phyloP scores from a whole-genome alignment of 2,113 vertebrate genomes.

The Python bivittatus region DNA sequence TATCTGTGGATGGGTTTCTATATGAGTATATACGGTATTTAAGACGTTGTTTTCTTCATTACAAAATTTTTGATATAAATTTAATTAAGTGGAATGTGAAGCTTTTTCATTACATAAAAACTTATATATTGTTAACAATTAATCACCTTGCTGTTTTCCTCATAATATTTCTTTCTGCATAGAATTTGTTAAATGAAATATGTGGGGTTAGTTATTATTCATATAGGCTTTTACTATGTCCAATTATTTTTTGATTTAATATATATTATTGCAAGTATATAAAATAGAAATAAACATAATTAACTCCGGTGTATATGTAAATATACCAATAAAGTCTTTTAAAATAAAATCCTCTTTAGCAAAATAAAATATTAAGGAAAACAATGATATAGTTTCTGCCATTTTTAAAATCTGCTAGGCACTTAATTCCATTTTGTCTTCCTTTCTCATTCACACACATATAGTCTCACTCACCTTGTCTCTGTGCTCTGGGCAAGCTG shows the following conservation, averaged over 20 bases:
- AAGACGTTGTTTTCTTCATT: not conserved
- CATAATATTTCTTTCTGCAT: too few relatives aligned
- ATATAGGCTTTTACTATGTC: not conserved
- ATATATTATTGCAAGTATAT: not conserved
- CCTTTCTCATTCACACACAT: not conserved
- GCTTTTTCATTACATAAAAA: too few relatives aligned
- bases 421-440: slow-evolving; percentile 2
- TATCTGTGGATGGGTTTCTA: too few relatives aligned
- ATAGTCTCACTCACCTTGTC: not conserved
- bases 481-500: not conserved
- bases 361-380: not conserved
- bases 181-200: not conserved
- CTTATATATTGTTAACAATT: too few relatives aligned
- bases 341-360: not conserved
- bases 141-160: too few relatives aligned
- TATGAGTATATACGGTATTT: too few relatives aligned
- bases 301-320: not conserved
- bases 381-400: slow-evolving; percentile 9
- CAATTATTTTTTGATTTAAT: not conserved
- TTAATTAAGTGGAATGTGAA: not conserved
- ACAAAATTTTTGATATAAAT: not conserved
- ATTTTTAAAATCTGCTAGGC: slow-evolving; percentile 14
- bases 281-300: not conserved
- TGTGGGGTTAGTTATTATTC: not conserved
- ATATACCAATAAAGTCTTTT: not conserved